These are phyloP conservation scores for Tragelaphus scriptus DNA, from an alignment of 2,113 vertebrate genomes.

Conservation along the genomic window DNA sequence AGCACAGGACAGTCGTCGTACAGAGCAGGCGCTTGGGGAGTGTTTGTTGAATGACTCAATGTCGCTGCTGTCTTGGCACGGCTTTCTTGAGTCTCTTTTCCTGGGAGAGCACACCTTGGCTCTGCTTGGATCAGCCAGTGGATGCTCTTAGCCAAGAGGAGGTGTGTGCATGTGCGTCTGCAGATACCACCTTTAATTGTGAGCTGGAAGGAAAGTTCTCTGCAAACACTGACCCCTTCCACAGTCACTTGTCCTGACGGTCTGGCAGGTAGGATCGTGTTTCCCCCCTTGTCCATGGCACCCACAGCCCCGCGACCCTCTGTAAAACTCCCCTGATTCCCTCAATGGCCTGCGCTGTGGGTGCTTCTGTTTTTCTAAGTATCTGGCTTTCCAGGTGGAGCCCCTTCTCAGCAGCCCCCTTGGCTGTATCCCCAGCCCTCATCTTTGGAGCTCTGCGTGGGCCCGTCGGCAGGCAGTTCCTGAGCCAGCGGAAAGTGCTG, in stretches of 20 bases:
- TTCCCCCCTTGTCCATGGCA: not conserved
- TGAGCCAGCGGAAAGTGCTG: constrained; percentile 47
- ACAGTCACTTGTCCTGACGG: not conserved
- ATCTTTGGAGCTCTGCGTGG: constrained; percentile 16
- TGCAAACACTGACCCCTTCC: not conserved
- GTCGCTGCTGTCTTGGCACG: not conserved
- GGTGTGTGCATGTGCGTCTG: not conserved
- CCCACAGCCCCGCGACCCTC: not conserved
- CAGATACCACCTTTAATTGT: not conserved
- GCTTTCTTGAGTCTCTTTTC: not conserved
- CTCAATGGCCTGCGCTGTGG: not conserved
- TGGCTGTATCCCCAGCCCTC: not conserved
- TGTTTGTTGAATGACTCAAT: not conserved
- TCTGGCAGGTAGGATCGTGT: not conserved
- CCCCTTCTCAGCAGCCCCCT: not conserved
- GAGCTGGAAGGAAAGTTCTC: not conserved
- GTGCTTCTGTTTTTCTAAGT: not conserved
- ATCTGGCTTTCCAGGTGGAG: not conserved
- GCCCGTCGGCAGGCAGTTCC: constrained; percentile 9
- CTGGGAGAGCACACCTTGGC: not conserved
- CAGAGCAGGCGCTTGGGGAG: not conserved
- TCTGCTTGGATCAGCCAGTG: not conserved
- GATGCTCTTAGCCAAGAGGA: not conserved
- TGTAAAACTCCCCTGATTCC: not conserved
- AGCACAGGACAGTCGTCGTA: not conserved